Evolutionary conservation across 2,113 vertebrate genomes (phyloP).

Genomic region (Tyto alba): DNA sequence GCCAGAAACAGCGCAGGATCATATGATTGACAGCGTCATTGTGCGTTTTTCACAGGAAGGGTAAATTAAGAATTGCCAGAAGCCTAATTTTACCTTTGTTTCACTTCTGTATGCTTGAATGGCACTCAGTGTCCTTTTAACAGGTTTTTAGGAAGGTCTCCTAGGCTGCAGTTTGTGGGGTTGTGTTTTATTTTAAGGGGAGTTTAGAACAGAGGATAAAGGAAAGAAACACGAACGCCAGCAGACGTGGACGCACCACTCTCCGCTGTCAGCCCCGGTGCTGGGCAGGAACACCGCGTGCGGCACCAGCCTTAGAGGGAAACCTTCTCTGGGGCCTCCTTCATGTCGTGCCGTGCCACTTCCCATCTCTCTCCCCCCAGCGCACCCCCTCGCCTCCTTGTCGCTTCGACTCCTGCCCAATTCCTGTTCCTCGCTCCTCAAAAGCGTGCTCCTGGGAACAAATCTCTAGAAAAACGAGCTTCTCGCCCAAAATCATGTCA

Average conservation of each 20-base stretch:
- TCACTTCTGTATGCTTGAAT: conserved; percentile 16
- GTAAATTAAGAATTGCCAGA: conserved; percentile 27
- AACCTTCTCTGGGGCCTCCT: accelerated
- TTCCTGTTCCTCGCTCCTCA: not conserved
- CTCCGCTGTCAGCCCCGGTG: not conserved
- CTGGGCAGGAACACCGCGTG: accelerated
- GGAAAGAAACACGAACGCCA: not conserved
- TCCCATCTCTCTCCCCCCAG: not conserved
- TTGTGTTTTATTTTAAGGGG: not conserved
- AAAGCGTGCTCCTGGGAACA: not conserved
- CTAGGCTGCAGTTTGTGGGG: not conserved
- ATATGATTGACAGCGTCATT: not conserved
- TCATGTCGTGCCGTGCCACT: accelerated
- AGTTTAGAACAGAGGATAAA: not conserved
- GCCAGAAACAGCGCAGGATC: not conserved
- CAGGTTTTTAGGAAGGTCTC: not conserved
- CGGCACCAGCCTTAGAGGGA: not conserved
- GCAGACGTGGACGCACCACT: not conserved
- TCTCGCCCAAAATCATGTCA: accelerated
- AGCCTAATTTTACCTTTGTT: conserved; percentile 35
- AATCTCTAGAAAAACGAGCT: not conserved
- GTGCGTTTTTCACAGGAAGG: not conserved
- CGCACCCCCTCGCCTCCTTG: accelerated
- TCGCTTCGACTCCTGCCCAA: not conserved
- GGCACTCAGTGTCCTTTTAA: not conserved